Base-by-base conservation (phyloP, 2,888 invertebrate species). In the Polylopha cassiicola region DNA sequence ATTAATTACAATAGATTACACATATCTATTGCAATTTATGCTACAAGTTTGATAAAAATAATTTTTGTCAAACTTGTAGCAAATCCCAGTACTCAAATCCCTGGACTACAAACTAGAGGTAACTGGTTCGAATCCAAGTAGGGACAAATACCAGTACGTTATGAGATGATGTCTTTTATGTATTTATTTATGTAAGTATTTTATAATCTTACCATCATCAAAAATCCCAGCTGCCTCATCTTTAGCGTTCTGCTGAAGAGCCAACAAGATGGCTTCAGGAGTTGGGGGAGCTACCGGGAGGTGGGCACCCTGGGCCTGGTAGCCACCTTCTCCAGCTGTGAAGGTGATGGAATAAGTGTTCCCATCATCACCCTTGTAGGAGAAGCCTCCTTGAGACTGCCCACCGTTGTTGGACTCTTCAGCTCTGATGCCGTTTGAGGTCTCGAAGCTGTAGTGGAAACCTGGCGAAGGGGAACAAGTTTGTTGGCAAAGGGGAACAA, bases 331-430 rank as follows among this genome's bases (percentile, higher is more conserved):
- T 45, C 89, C 89, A 9, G 87, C 85, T 0, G 82, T 79, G 54
- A 87, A 88, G 2, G 77, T 79, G 11, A 89, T 60, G 6, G 86
- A 77, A 64, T 87, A 87, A 0, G 77, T 74, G 45, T 71, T 67
- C 0, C 88, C 89, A 53, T 89, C 89, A 3, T 89, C 89, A 0
- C 87, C 87, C 14, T 85, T 86, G 67, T 88, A 89, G 0, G 87
- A 79, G 59, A 86, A 89, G 0, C 84, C 81, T 1, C 89, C 89
- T 39, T 86, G 79, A 1, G 67, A 68, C 13, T 71, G 65, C 0
- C 39, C 50, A 0, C 64, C 38, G 33, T 73, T 65, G 0, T 80
- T 78, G 1, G 65, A 56, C 44, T 81, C 79, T 46, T 80, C 79
- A 6, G 75, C 74, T 17, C 70, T 57, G 39, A 82, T 81, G 21